Percentiles rank a stretch among this genome's conserved stretches.
Evolutionary conservation across 2,113 vertebrate genomes (phyloP).

Genomic region (Rhipidura dahli): DNA sequence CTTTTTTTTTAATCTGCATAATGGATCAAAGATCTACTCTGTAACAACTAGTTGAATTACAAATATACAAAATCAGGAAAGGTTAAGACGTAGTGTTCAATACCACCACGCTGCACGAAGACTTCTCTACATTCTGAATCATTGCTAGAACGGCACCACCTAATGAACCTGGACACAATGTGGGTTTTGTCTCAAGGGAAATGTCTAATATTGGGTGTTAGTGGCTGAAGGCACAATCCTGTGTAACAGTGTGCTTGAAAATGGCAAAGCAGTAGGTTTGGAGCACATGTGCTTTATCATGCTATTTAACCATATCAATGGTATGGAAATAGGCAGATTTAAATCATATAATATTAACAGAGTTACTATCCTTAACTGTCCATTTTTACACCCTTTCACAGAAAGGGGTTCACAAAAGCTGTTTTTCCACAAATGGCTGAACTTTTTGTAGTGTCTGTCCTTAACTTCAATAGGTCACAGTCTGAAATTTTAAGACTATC

Average conservation of each 20-base stretch:
- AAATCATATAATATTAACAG: not conserved
- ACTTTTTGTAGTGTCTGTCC: not conserved
- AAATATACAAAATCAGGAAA: not conserved
- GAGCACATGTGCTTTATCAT: not conserved
- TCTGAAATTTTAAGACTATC: not conserved
- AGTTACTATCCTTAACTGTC: not conserved
- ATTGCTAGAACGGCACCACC: not conserved
- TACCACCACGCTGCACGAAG: not conserved
- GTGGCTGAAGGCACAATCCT: not conserved
- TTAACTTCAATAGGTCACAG: not conserved
- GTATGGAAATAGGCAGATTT: not conserved
- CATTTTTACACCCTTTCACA: not conserved
- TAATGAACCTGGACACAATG: not conserved
- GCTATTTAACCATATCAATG: not conserved
- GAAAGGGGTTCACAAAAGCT: not conserved
- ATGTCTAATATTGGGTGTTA: not conserved
- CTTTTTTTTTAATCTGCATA: not conserved
- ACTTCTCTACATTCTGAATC: not conserved
- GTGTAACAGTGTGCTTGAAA: not conserved
- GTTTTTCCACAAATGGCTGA: not conserved
- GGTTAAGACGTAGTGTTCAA: not conserved
- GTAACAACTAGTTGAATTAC: not conserved
- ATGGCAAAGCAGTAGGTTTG: not conserved
- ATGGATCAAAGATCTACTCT: not conserved
- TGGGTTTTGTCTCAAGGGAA: not conserved